Base-by-base conservation (phyloP, 2,113 vertebrate genomes). In the Hippocampus abdominalis region DNA sequence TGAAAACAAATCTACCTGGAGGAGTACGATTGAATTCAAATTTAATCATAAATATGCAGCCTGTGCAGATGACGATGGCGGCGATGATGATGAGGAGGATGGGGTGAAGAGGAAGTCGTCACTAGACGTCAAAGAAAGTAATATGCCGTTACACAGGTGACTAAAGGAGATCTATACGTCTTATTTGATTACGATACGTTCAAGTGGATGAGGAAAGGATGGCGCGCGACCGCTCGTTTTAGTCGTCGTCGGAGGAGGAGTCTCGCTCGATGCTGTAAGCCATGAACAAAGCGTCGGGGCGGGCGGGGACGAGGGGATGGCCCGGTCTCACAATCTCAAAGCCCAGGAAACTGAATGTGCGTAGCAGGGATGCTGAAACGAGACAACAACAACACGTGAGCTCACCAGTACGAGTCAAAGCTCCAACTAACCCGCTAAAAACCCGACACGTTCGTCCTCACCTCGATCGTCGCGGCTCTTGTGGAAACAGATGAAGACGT, bases 271-370 rank as follows among this genome's bases (percentile, higher is more conserved):
- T 95, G 18, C 94, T 95, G 93, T 97, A 99, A 92, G 93, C 96
- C 96, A 98, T 98, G 93, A 99, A 99, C 95, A 96, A 96, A 93
- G 96, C 96, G 64, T 99, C 97, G 75, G 96, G 95, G 93, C 96
- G 95, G 91, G 95, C 91, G 79, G 97, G 96, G 93, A 98, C 93
- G 83, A 98, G 95, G 93, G 97, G 93, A 93, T 99, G 97, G 90
- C 97, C 97, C 74, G 96, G 97, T 97, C 94, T 95, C 94, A 98
- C 97, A 96, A 97, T 98, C 95, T 98, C 96, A 96, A 99, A 98
- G 96, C 96, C 97, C 94, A 99, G 91, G 92, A 97, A 99, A 93
- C 96, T 95, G 93, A 99, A 99, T 57, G 96, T 98, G 48, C 96
- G 94, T 88, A 99, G 94, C 85, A 99, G 86, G 73, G 94, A 92